Base-by-base conservation (phyloP, 2,797 vertebrate genomes). In the Halcyon badia region DNA sequence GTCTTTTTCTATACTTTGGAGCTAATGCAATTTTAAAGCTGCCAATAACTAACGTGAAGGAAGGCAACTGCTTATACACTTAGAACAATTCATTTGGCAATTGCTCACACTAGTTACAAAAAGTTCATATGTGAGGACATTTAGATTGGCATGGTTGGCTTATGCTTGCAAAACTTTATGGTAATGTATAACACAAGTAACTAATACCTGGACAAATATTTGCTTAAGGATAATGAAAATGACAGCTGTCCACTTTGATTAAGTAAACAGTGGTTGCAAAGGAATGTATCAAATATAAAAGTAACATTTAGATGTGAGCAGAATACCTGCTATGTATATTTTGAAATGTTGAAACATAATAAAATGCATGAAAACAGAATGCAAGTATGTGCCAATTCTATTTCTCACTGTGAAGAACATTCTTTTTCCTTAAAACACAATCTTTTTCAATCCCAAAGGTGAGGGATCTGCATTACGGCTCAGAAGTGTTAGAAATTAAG, bases 181-280 rank as follows among this genome's bases (percentile, higher is more conserved):
- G 54, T 64, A 56, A 6, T 48, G n/a, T 68, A 37, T 86, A 79
- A 69, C 37, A 56, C 37, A 90, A 79, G 54, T 51, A 70, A 79
- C 56, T 92, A 78, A 94, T 90, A 83, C 83, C 41, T 58, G 20
- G 73, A 73, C 46, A 96, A 96, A 90, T 85, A 90, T 87, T 96
- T 95, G 88, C 87, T 83, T 46, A 76, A 92, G 62, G 35, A 69
- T 60, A 87, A 89, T 52, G 73, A 75, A 88, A 96, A 87, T 89
- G 84, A 44, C 83, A 81, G 52, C 82, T 87, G 81, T 87, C 96
- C 87, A 37, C 92, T 95, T 83, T 9, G 4, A 84, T 91, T 81
- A 87, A 70, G 41, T 90, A 83, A 88, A 85, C 56, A 85, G 21
- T 72, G 58, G 54, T 88, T 83, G 24, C 17, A 69, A 54, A 66